Evolutionary conservation across 2,113 vertebrate species (phyloP), one percentile per base, ranked within the genome.

Genomic region (Myrmecophaga tridactyla): DNA sequence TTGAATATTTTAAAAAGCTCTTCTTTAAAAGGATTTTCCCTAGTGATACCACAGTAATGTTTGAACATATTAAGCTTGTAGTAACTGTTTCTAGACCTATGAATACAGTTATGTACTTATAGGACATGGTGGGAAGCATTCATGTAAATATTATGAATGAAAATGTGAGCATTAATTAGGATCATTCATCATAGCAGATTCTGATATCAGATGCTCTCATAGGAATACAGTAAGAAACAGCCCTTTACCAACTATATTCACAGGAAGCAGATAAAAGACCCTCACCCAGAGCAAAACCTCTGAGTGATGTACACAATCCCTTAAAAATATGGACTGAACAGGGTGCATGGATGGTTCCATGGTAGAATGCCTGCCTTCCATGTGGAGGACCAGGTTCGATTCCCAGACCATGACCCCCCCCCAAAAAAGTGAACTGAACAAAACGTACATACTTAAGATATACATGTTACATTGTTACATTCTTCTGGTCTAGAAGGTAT

Each of bases 1-100:
- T 72, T 92, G 88, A 77, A 77, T 65, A 56, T 90, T 60, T 89
- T 78, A 90, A 90, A 81, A 86, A 39, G 14, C 34, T 94, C 6
- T 7, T 29, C 29, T 70, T 84, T 86, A 25, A 53, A 84, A 91
- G 27, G 27, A 43, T 69, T 89, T 72, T 39, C 62, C 36, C 34
- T 11, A 51, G 3, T 9, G 7, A 83, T 58, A 43, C 0, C 39
- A 60, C 86, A n/a, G n/a, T n/a, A 92, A 20, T 73, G 0, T 78
- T 76, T 77, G 10, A 56, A 39, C 15, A 7, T n/a, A n/a, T 11
- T 25, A 53, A 11, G 1, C 56, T 87, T 62, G 7, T 2, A 21
- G 23, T 41, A 67, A 69, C 31, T 36, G 0, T 62, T 43, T 77
- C 43, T 81, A 88, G 21, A 65, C 20, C 27, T 84, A 29, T 29